Evolutionary conservation across 2,888 invertebrate species (phyloP).

Genomic region (Priocnemis perturbator): DNA sequence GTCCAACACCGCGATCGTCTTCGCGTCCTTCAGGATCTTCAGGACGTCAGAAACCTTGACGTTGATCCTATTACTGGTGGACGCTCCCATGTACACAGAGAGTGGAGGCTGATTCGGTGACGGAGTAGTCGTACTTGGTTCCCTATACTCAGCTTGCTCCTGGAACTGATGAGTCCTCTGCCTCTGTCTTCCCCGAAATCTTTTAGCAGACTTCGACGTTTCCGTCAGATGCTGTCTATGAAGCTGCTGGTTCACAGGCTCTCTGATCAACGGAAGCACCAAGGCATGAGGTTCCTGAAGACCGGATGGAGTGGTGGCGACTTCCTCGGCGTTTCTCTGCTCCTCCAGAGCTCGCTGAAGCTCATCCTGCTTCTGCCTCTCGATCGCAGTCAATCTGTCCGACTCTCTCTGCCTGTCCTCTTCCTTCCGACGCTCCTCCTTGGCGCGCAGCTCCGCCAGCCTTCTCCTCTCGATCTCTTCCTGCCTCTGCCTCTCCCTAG

Average conservation of each 20-base stretch:
- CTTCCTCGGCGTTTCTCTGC: conserved; percentile 46
- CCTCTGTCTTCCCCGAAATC: conserved; percentile 36
- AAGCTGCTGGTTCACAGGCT: conserved; percentile 47
- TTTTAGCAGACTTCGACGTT: conserved; percentile 41
- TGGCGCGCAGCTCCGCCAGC: conserved; percentile 56
- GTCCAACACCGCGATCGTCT: conserved; percentile 87
- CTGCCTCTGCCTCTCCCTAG: conserved; percentile 63
- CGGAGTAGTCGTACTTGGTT: conserved; percentile 52
- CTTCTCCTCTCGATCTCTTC: conserved; percentile 63
- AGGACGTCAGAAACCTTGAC: conserved; percentile 84
- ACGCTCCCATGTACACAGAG: conserved; percentile 84
- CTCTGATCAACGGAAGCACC: conserved; percentile 53
- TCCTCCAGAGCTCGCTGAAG: conserved; percentile 49
- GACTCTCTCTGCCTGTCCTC: conserved; percentile 58
- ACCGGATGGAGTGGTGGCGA: background rate
- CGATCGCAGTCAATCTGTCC: conserved; percentile 52
- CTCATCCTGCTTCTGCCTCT: conserved; percentile 62
- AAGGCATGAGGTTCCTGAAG: conserved; percentile 25
- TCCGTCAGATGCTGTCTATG: conserved; percentile 64
- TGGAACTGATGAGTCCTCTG: conserved; percentile 40
- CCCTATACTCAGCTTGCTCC: conserved; percentile 41
- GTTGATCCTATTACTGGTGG: conserved; percentile 75
- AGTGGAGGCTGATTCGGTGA: conserved; percentile 89
- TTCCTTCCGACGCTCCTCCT: conserved; percentile 54
- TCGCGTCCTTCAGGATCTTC: conserved; percentile 82